Evolutionary conservation across 2,888 invertebrate species (phyloP).

Genomic region (Drosophila neotestacea): DNA sequence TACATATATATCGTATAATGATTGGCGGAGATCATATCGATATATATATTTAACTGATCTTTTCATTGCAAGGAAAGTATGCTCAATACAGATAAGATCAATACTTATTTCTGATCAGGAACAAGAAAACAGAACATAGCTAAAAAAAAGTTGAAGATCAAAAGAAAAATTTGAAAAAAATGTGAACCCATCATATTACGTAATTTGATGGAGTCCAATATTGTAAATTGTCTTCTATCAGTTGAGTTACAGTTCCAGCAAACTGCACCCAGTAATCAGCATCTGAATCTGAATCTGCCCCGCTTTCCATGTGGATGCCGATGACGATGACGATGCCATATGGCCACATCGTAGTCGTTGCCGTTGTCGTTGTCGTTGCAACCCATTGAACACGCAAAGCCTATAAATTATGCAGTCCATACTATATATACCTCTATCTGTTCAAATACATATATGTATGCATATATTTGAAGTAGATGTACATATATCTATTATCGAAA

Average conservation of each 20-base stretch:
- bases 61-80: too few species aligned
- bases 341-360: slow-evolving; percentile 48
- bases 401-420: slow-evolving; percentile 76
- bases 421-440: slow-evolving; percentile 30
- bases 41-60: not conserved
- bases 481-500: slow-evolving; percentile 75
- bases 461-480: slow-evolving; percentile 18
- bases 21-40: not conserved
- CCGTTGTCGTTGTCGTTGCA: slow-evolving; percentile 61
- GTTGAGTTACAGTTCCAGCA: slow-evolving; percentile 26
- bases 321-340: slow-evolving; percentile 60
- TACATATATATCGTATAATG: too few species aligned
- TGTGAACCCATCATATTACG: not conserved
- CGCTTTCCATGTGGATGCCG: slow-evolving; percentile 41
- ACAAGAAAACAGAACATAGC: too few species aligned
- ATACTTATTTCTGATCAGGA: not conserved
- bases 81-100: too few species aligned
- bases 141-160: not conserved
- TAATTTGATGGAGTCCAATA: slow-evolving; percentile 18
- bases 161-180: not conserved
- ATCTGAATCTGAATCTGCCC: slow-evolving; percentile 23
- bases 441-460: slow-evolving; percentile 15
- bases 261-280: slow-evolving; percentile 42
- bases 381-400: slow-evolving; percentile 80
- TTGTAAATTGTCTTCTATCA: slow-evolving; percentile 22